These are phyloP conservation scores for Ethmia dodecea DNA, from an alignment of 2,888 invertebrate genomes.

Conservation along the genomic window DNA sequence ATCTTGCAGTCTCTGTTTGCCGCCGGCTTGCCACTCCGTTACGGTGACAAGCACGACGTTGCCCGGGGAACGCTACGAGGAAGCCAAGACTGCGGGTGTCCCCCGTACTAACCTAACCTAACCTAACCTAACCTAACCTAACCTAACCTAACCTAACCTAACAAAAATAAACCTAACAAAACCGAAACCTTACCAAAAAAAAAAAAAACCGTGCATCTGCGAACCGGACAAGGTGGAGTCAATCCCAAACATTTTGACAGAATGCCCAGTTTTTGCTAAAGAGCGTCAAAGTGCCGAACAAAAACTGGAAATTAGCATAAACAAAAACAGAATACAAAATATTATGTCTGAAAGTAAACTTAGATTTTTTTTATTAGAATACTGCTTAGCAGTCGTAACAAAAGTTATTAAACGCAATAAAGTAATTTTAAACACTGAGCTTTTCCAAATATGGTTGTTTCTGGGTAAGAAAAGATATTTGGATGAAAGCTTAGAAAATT, in stretches of 20 bases:
- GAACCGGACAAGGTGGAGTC: constrained; percentile 6
- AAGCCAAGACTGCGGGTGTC: too few species aligned
- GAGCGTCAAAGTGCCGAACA: constrained; percentile 20
- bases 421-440: background rate
- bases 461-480: too few species aligned
- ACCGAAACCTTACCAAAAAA: background rate
- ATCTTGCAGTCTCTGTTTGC: too few species aligned
- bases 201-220: constrained; percentile 6
- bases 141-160: constrained; percentile 1
- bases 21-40: too few species aligned
- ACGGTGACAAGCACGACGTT: too few species aligned
- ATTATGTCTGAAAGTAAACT: constrained; percentile 17
- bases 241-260: constrained; percentile 1
- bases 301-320: constrained; percentile 22
- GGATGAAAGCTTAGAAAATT: too few species aligned
- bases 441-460: too few species aligned
- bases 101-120: constrained; percentile 1
- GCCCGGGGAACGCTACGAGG: too few species aligned
- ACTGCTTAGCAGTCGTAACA: constrained; percentile 18
- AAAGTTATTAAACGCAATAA: constrained; percentile 6
- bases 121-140: constrained; percentile 1
- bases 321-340: constrained; percentile 21
- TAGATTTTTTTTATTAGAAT: constrained; percentile 20
- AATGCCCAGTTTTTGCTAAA: constrained; percentile 10
- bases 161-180: background rate